Evolutionary conservation across 1,140 invertebrate genomes (phyloP).

Genomic region (Schlechtendalia chinensis): DNA sequence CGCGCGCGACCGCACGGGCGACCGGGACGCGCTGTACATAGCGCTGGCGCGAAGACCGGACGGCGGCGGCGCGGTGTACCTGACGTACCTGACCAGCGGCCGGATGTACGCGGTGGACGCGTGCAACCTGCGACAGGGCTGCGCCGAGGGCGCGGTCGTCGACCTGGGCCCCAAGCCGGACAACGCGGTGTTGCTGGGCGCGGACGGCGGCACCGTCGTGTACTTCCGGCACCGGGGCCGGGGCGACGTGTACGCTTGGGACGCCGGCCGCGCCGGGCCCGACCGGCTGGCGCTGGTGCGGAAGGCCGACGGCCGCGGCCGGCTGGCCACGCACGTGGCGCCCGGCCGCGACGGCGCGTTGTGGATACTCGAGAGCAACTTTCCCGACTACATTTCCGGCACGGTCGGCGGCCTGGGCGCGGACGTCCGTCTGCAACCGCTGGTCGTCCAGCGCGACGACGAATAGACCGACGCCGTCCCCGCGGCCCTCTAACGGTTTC

Average conservation of each 20-base stretch:
- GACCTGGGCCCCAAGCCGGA: slow-evolving; percentile 62
- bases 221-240: slow-evolving; percentile 62
- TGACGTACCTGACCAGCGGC: slow-evolving; percentile 62
- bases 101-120: slow-evolving; percentile 62
- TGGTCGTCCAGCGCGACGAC: slow-evolving; percentile 56
- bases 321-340: slow-evolving; percentile 63
- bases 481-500: too few relatives aligned
- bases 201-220: slow-evolving; percentile 61
- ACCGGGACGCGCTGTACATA: slow-evolving; percentile 63
- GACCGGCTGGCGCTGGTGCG: slow-evolving; percentile 63
- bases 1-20: slow-evolving; percentile 52
- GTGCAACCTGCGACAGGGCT: slow-evolving; percentile 58
- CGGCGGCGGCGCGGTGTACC: slow-evolving; percentile 61
- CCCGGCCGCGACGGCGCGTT: slow-evolving; percentile 62
- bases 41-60: slow-evolving; percentile 57
- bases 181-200: slow-evolving; percentile 63
- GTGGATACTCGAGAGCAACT: slow-evolving; percentile 67
- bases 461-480: too few relatives aligned
- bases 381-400: slow-evolving; percentile 64
- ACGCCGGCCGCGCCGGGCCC: slow-evolving; percentile 61
- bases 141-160: slow-evolving; percentile 58
- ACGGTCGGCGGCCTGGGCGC: slow-evolving; percentile 62
- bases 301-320: slow-evolving; percentile 61
- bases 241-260: slow-evolving; percentile 65
- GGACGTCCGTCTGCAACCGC: slow-evolving; percentile 60